Evolutionary conservation across 2,888 invertebrate genomes (phyloP).

Genomic region (Eupeodes latifasciatus): DNA sequence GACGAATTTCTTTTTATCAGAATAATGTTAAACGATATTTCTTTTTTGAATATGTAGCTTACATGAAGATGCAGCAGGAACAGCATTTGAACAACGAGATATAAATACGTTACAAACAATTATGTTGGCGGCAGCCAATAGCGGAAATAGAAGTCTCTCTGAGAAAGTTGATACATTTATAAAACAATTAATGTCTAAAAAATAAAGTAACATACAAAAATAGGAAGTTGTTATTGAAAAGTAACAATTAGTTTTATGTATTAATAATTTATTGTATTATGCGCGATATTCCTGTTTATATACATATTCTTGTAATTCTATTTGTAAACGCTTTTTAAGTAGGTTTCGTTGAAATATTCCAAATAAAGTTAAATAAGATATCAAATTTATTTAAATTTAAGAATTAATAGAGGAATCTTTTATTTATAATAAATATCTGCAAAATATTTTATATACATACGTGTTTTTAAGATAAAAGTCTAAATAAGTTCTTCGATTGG

Average conservation of each 20-base stretch:
- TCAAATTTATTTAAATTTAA: too few species aligned
- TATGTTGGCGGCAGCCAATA: conserved; percentile 84
- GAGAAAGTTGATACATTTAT: conserved; percentile 80
- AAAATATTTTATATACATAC: too few species aligned
- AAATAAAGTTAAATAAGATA: not conserved
- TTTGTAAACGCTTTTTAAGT: too few species aligned
- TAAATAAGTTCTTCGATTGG: too few species aligned
- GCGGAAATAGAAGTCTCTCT: conserved; percentile 78
- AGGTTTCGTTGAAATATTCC: not conserved
- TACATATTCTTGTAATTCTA: too few species aligned
- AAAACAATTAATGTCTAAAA: conserved; percentile 59
- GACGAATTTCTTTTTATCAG: not conserved
- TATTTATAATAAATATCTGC: too few species aligned
- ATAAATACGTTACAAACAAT: conserved; percentile 88
- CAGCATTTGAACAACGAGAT: conserved; percentile 92
- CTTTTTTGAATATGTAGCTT: conserved; percentile 85
- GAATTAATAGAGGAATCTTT: too few species aligned
- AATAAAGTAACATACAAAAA: conserved; percentile 20
- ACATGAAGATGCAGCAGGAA: conserved; percentile 91
- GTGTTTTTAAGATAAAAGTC: too few species aligned
- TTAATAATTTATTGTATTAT: conserved; percentile 5
- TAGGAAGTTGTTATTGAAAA: not conserved
- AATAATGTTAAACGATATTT: not conserved
- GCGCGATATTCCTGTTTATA: too few species aligned
- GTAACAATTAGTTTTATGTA: not conserved